phyloP scores from a whole-genome alignment of 2,888 invertebrate genomes.

The Amphipyra berbera region DNA sequence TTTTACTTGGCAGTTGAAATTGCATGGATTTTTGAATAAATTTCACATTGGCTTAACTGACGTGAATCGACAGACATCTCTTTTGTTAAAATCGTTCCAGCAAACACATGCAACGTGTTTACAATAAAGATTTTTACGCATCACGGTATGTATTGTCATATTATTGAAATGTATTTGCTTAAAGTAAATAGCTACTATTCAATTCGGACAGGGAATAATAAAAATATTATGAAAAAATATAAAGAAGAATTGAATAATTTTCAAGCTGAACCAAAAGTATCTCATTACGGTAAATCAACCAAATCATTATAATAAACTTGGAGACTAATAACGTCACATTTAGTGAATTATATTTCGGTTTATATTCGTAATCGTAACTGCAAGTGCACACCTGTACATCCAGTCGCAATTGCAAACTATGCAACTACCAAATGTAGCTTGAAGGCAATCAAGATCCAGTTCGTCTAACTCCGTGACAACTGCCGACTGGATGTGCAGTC shows the following conservation, averaged over 20 bases:
- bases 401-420: no score
- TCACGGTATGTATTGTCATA: conserved; percentile 25
- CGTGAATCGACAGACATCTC: conserved; percentile 33
- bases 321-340: no score
- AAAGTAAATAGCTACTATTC: background rate
- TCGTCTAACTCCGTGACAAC: no score
- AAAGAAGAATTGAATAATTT: background rate
- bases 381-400: no score
- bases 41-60: conserved; percentile 41
- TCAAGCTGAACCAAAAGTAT: background rate
- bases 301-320: background rate
- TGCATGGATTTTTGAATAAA: conserved; percentile 45
- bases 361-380: no score
- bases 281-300: background rate
- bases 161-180: conserved; percentile 22
- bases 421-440: no score
- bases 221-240: conserved; percentile 3
- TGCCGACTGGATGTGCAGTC: no score
- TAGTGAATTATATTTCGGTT: no score
- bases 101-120: conserved; percentile 24
- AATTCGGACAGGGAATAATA: background rate
- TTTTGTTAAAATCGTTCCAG: conserved; percentile 33
- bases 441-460: no score
- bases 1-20: conserved; percentile 37
- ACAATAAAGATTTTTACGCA: conserved; percentile 28